Evolutionary conservation across 2,888 invertebrate genomes (phyloP).

Genomic region (Perdita meconis): DNA sequence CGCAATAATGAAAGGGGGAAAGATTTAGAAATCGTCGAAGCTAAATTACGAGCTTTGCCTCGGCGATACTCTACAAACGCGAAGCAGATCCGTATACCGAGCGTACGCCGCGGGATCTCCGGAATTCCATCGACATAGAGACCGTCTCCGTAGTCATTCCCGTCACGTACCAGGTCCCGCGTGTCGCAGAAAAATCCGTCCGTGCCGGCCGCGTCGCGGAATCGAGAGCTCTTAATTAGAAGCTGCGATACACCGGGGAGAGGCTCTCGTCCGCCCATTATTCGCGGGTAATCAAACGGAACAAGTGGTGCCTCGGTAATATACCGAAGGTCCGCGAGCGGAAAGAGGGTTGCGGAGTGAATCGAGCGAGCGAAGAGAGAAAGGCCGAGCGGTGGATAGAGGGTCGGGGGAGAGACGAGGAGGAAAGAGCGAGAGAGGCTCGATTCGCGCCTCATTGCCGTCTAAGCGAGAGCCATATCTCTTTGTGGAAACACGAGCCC

Average conservation of each 20-base stretch:
- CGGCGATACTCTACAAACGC: no score
- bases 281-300: constrained; percentile 65
- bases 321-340: constrained; percentile 31
- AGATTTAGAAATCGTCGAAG: no score
- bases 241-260: background rate
- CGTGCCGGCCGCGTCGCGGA: constrained; percentile 1
- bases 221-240: constrained; percentile 52
- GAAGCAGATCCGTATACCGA: constrained; percentile 14
- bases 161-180: constrained; percentile 5
- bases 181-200: constrained; percentile 21
- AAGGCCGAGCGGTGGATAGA: constrained; percentile 22
- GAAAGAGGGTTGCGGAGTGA: constrained; percentile 44
- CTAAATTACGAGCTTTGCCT: no score
- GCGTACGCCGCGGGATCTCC: background rate
- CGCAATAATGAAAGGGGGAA: no score
- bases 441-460: constrained; percentile 76
- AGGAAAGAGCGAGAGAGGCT: constrained; percentile 49
- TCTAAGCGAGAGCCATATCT: constrained; percentile 77
- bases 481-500: constrained; percentile 77
- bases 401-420: constrained; percentile 19
- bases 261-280: constrained; percentile 41
- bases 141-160: no score
- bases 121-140: constrained; percentile 5
- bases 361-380: constrained; percentile 9
- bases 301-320: constrained; percentile 54